Conservation (phyloP, 2,888 invertebrate species). For the Metacarcinus magister region DNA sequence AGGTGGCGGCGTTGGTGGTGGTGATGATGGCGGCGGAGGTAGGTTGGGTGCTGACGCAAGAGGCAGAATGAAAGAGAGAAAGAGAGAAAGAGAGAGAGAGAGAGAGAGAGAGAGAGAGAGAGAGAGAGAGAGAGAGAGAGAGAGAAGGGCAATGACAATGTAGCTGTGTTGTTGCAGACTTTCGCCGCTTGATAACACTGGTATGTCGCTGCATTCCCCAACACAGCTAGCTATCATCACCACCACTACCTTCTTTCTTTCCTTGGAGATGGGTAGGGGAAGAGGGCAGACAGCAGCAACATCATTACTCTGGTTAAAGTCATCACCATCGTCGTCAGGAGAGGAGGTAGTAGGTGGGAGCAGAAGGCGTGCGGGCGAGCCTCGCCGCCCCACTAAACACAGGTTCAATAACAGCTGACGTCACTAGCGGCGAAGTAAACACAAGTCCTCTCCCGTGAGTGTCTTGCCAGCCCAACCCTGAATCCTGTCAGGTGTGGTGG, state of each 20-base stretch:
- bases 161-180: background rate
- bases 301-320: background rate
- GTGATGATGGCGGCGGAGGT: background rate
- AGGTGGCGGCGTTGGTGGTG: background rate
- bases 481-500: background rate
- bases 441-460: background rate
- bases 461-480: background rate
- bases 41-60: background rate
- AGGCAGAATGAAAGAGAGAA: constrained; percentile 58
- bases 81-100: constrained; percentile 64
- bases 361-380: background rate
- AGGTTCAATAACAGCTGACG: constrained; percentile 48
- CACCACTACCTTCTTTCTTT: background rate
- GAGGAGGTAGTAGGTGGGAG: background rate
- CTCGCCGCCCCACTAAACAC: constrained; percentile 37
- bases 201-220: background rate
- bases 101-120: constrained; percentile 61
- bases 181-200: background rate
- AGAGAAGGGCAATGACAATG: background rate
- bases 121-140: constrained; percentile 18
- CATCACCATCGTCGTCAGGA: background rate
- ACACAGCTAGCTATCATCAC: background rate
- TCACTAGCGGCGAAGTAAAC: constrained; percentile 18
- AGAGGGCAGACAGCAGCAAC: background rate
- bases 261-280: background rate